A percentile compares a stretch with the other conserved stretches of the same genome.
These are phyloP conservation scores for Prinia subflava DNA, from an alignment of 2,113 vertebrate species.

Conservation along the genomic window DNA sequence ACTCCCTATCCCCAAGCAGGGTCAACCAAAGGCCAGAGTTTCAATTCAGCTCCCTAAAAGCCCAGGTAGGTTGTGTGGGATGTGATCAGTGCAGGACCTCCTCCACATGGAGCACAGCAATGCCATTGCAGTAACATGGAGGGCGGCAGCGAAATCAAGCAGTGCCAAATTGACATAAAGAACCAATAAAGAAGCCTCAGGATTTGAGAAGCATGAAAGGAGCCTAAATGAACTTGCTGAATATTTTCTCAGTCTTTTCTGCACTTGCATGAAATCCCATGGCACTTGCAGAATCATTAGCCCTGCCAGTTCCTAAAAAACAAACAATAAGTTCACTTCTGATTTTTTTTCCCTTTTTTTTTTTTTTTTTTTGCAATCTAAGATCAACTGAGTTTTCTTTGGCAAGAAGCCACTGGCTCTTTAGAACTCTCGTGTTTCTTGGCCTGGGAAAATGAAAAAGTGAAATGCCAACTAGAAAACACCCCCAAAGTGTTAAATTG, in stretches of 20 bases:
- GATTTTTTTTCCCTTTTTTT: background rate
- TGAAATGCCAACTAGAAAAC: constrained; percentile 11
- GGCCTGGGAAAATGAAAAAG: constrained; percentile 15
- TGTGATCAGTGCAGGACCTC: background rate
- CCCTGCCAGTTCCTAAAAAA: constrained; percentile 23
- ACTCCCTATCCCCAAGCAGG: background rate
- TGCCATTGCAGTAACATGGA: background rate
- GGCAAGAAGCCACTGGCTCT: constrained; percentile 39
- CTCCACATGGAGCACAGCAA: background rate
- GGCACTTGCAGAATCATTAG: constrained; percentile 24
- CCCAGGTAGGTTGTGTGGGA: background rate
- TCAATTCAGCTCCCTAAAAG: background rate
- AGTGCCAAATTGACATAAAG: constrained; percentile 32
- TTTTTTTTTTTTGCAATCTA: background rate
- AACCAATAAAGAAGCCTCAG: constrained; percentile 16
- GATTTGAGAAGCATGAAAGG: constrained; percentile 38
- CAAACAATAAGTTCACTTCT: constrained; percentile 11
- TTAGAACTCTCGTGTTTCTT: background rate
- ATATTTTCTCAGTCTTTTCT: constrained; percentile 34
- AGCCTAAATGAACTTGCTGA: constrained; percentile 47
- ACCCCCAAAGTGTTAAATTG: constrained; percentile 19
- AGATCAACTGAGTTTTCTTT: constrained; percentile 21
- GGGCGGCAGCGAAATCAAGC: background rate
- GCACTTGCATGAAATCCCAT: constrained; percentile 20
- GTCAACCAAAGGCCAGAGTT: background rate